Percentiles rank a stretch among this genome's conserved stretches.
phyloP scores from a whole-genome alignment of 2,888 invertebrate species.

The Muschampia plurimacula region DNA sequence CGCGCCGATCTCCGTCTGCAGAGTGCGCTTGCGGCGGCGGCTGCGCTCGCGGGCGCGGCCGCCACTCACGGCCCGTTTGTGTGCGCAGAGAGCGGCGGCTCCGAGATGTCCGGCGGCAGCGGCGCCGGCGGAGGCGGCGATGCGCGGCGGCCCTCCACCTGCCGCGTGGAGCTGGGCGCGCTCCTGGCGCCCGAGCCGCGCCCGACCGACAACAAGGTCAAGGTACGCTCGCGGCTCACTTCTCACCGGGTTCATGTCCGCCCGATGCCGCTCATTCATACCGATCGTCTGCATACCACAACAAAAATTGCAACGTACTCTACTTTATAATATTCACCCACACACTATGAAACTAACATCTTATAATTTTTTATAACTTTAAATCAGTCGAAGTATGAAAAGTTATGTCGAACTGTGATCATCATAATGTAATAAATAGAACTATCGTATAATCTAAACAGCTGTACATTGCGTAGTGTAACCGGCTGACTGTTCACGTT shows the following conservation, averaged over 20 bases:
- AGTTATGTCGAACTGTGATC: not conserved
- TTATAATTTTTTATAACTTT: not conserved
- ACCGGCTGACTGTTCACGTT: slow-evolving; percentile 1
- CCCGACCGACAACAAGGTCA: slow-evolving; percentile 90
- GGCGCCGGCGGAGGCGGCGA: slow-evolving; percentile 50
- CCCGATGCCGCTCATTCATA: not conserved
- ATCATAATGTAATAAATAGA: slow-evolving; percentile 25
- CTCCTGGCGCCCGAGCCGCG: slow-evolving; percentile 88
- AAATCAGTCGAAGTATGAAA: not conserved
- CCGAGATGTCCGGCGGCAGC: slow-evolving; percentile 77
- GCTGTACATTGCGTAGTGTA: slow-evolving; percentile 21
- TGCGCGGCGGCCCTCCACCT: slow-evolving; percentile 73
- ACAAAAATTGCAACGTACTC: not conserved
- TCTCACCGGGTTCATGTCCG: slow-evolving; percentile 43
- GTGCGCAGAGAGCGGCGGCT: slow-evolving; percentile 74
- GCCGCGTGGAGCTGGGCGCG: slow-evolving; percentile 87
- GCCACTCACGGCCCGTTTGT: slow-evolving; percentile 54
- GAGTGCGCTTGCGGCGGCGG: slow-evolving; percentile 41
- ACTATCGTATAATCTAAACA: slow-evolving; percentile 22
- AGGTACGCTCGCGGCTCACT: slow-evolving; percentile 81
- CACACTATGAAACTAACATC: not conserved
- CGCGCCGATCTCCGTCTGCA: slow-evolving; percentile 41
- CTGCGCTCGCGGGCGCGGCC: slow-evolving; percentile 54
- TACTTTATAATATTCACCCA: not conserved
- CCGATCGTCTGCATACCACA: not conserved